These are phyloP conservation scores for Nycticorax nycticorax DNA, from an alignment of 2,113 vertebrate genomes.

Conservation along the genomic window DNA sequence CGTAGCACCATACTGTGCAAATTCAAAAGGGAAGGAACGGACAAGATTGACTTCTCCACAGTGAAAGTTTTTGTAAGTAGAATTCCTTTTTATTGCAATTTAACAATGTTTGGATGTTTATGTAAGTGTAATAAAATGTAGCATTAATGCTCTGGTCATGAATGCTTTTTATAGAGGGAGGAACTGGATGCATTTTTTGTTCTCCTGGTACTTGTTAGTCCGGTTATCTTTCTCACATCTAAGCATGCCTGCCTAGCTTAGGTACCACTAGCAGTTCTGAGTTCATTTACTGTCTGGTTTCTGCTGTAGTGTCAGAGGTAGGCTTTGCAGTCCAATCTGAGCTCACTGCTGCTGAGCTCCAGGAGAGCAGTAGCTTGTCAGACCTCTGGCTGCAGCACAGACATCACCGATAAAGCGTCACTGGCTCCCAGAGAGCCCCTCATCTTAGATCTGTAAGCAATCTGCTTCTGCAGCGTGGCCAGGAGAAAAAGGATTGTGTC, in stretches of 20 bases:
- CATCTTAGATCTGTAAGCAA: background rate
- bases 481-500: background rate
- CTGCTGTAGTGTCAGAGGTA: background rate
- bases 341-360: background rate
- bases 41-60: conserved; percentile 66
- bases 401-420: background rate
- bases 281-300: background rate
- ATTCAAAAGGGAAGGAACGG: conserved; percentile 62
- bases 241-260: background rate
- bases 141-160: background rate
- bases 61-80: conserved; percentile 78
- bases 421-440: background rate
- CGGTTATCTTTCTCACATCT: background rate
- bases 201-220: background rate
- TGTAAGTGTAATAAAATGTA: background rate
- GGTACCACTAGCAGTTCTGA: background rate
- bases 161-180: background rate
- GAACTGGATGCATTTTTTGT: background rate
- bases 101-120: background rate
- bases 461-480: background rate
- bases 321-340: background rate
- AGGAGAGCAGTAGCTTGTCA: background rate
- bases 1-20: conserved; percentile 82
- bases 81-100: background rate
- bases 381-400: background rate